Percentiles rank a stretch among this genome's conserved stretches.
Evolutionary conservation across 2,113 vertebrate species (phyloP).

Genomic region (Hyaena hyaena): DNA sequence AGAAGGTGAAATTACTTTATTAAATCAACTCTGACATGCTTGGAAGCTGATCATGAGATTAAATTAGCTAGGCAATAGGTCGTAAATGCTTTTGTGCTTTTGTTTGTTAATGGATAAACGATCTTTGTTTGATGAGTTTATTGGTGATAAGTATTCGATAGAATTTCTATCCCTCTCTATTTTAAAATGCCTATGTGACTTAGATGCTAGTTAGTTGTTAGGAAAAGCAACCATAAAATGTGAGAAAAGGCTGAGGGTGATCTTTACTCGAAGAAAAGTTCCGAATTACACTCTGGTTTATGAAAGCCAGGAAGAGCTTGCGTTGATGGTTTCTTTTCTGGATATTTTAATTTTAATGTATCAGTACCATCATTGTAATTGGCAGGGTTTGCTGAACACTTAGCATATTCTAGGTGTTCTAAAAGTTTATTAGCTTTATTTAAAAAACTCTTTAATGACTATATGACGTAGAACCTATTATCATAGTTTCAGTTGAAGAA

Average conservation of each 20-base stretch:
- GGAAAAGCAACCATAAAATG: not conserved
- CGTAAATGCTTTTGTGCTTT: conserved; percentile 16
- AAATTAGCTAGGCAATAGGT: not conserved
- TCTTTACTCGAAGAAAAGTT: not conserved
- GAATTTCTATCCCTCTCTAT: not conserved
- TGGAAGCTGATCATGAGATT: conserved; percentile 26
- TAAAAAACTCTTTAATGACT: not conserved
- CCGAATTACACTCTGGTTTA: not conserved
- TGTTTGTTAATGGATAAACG: not conserved
- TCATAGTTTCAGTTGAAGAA: not conserved
- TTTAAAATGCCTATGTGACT: conserved; percentile 22
- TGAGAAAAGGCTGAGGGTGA: not conserved
- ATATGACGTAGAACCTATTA: not conserved
- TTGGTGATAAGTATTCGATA: conserved; percentile 18
- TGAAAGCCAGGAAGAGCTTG: not conserved
- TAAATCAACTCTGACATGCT: not conserved
- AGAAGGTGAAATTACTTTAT: conserved; percentile 43
- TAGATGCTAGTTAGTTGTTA: not conserved
- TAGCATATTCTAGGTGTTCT: not conserved
- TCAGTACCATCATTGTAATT: not conserved
- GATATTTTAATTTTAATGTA: not conserved
- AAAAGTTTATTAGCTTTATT: not conserved
- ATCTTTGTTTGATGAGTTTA: conserved; percentile 37
- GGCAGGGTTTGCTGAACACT: not conserved
- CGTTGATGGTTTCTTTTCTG: not conserved